Conservation (phyloP, 2,797 vertebrate genomes). For the Sebastes minor region DNA sequence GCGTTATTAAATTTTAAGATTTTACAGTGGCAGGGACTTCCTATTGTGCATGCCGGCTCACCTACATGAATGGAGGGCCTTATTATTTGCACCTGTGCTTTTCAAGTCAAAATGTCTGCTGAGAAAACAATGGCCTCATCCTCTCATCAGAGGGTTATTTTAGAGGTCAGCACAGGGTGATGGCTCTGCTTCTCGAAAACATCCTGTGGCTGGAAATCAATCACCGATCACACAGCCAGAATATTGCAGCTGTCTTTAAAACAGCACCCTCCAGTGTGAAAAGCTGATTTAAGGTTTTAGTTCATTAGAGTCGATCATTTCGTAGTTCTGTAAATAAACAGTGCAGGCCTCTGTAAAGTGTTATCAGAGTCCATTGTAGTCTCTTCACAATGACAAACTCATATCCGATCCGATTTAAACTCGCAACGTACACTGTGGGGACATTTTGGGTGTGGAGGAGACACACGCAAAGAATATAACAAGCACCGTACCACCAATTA, state of each 20-base stretch:
- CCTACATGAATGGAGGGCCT: background rate
- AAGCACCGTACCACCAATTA: background rate
- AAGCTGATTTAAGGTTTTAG: background rate
- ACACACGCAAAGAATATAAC: background rate
- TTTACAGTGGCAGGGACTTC: background rate
- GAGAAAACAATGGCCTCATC: background rate
- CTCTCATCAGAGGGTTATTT: conserved; percentile 1
- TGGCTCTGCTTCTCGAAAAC: conserved; percentile 11
- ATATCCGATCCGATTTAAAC: background rate
- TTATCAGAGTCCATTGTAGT: background rate
- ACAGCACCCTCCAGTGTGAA: background rate
- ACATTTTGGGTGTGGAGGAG: background rate
- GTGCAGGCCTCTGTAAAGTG: background rate
- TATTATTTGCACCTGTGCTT: background rate
- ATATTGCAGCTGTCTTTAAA: conserved; percentile 4
- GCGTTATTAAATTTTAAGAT: background rate
- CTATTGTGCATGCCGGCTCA: background rate
- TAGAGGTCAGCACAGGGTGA: background rate
- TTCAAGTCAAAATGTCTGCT: background rate
- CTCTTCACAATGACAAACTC: background rate
- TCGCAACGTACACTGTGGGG: background rate
- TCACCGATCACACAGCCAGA: conserved; percentile 8
- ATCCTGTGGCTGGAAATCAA: conserved; percentile 4
- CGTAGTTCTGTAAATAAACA: background rate
- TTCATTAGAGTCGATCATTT: background rate